Conservation (phyloP, 2,888 invertebrate species). For the Brachylomia viminalis region DNA sequence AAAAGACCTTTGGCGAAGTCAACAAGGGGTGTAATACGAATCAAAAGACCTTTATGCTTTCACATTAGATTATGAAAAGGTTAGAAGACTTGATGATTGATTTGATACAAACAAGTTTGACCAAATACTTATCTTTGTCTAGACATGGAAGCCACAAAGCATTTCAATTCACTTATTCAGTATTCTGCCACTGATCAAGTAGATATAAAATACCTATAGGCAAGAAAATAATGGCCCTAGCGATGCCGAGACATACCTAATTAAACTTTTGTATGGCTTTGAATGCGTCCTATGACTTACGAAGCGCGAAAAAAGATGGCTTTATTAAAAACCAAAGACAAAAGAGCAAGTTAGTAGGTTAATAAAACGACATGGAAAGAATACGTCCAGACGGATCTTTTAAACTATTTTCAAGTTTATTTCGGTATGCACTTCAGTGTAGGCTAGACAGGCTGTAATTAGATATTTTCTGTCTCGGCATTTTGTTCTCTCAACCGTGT, state of each 20-base stretch:
- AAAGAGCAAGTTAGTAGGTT: neutral
- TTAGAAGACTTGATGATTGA: neutral
- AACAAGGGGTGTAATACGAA: no score
- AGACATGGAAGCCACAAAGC: constrained; percentile 23
- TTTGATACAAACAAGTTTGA: neutral
- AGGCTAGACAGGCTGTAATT: constrained; percentile 31
- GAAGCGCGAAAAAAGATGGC: neutral
- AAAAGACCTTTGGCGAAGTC: no score
- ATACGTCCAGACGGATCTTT: neutral
- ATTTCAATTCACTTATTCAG: constrained; percentile 5
- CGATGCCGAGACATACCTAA: neutral
- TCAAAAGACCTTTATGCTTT: no score
- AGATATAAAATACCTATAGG: neutral
- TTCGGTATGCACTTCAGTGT: constrained; percentile 19
- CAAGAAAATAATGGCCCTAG: constrained; percentile 3
- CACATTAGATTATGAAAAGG: no score
- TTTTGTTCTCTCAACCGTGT: constrained; percentile 1
- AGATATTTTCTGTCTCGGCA: constrained; percentile 9
- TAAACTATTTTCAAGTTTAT: constrained; percentile 8
- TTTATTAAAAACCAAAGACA: neutral
- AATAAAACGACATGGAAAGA: neutral
- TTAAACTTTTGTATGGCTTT: constrained; percentile 33
- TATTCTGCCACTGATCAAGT: neutral
- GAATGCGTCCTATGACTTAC: neutral
- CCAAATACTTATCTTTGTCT: neutral